Evolutionary conservation across 2,888 invertebrate species (phyloP), one percentile per base, ranked within the genome.

Genomic region (Philaethria dido): DNA sequence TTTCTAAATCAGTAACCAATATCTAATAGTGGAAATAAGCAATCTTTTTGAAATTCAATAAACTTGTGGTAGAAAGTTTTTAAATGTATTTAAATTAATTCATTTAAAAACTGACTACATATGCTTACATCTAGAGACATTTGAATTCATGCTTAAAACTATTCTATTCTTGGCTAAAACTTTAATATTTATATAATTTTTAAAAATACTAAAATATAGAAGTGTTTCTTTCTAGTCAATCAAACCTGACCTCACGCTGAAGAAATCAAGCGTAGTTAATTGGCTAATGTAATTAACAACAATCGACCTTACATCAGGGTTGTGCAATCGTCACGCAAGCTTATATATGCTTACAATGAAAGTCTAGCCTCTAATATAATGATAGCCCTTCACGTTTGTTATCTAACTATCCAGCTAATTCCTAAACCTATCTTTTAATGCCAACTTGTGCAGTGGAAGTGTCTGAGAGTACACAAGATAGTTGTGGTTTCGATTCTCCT

Each of bases 331-430:
- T 79, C 75, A 78, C 85, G 87, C 72, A 64, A 72, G 74, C 60
- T 68, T 77, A 77, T 71, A 73, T 77, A 77, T 72, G 68, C 80
- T 82, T 86, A 81, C 72, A 72, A 82, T 72, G 88, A 90, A 89
- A 88, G 88, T 80, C 77, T 59, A 62, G 68, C 70, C 66, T 71
- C 71, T 80, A 77, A 11, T 52, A n/a, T 52, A 25, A 80, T 64
- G 62, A 36, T 39, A 16, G n/a, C 60, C 60, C 47, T 47, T 47
- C 13, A 45, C 8, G 9, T 45, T 18, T 33, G 2, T 29, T 60
- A 44, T 60, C 8, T 29, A 29, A 29, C n/a, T 29, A 3, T 22
- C 5, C 44, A 16, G 3, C 11, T 33, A 33, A 9, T 33, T 33
- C 9, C 8, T 8, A 9, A 33, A 33, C 9, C 33, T 33, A 33